Evolutionary conservation across 2,797 vertebrate species (phyloP), one percentile per base, ranked within the genome.

Genomic region (Semotilus atromaculatus): DNA sequence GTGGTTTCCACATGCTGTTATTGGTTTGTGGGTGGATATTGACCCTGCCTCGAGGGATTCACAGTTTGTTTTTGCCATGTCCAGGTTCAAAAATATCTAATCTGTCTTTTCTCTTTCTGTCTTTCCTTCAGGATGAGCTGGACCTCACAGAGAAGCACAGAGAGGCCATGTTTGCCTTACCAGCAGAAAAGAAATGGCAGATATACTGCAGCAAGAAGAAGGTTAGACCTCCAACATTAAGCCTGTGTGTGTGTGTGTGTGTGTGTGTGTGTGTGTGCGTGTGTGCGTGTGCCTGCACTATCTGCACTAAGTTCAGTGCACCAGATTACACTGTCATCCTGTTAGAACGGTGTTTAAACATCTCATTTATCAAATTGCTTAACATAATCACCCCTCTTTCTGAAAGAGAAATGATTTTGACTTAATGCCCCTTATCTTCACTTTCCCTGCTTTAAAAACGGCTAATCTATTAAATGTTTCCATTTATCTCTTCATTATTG

Each of bases 151-250:
- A 99, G 94, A 99, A 99, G 91, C 98, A 99, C 93, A 96, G 98
- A 91, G 98, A 99, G 93, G 98, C 98, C 91, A 99, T 99, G 98
- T 99, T 99, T 14, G 98, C 97, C 5, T 96, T 99, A 88, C 97
- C 98, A 0, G 97, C 97, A 0, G 98, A 99, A 93, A 99, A 99
- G 94, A 99, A 99, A 94, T 99, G 98, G 98, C 98, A 99, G 90
- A 99, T 99, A 93, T 99, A 99, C 93, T 99, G 98, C 95, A 99
- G 98, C 95, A 99, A 99, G 94, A 99, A 99, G 91, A 99, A 99
- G 94, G 98, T 99, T 94, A 94, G 66, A 58, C 19, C 53, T 14
- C 13, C 7, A 14, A 48, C 31, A 70, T 81, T 81, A 71, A 8
- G 21, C 9, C 79, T 13, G 18, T 18, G 58, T 23, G 16, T 23